phyloP scores from a whole-genome alignment of 2,113 vertebrate genomes.

The Lepisosteus oculatus region DNA sequence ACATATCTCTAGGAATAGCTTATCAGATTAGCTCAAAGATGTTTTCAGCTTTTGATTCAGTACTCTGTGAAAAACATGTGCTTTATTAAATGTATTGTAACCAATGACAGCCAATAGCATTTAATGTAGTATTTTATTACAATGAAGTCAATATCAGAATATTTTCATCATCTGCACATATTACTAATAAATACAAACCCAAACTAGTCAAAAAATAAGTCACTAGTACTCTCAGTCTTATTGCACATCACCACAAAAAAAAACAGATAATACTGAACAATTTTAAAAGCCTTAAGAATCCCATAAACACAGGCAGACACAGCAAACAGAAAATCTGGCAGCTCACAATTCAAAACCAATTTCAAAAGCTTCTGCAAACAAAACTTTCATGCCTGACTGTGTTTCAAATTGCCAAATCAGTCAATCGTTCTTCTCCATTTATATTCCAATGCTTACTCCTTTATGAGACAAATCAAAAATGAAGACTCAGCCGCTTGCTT shows the following conservation, averaged over 20 bases:
- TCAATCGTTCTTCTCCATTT: conserved; percentile 29
- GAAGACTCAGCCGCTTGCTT: neutral
- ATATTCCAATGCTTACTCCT: neutral
- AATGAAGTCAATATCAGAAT: no score
- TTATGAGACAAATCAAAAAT: neutral
- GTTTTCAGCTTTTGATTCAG: neutral
- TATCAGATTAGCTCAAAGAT: conserved; percentile 5
- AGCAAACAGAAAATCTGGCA: conserved; percentile 52
- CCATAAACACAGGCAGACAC: conserved; percentile 27
- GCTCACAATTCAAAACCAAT: conserved; percentile 35
- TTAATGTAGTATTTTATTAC: no score
- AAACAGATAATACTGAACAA: neutral
- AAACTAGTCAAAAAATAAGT: no score
- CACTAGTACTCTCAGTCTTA: no score
- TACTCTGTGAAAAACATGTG: neutral
- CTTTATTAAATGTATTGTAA: neutral
- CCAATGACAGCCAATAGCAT: no score
- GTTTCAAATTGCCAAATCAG: conserved; percentile 45
- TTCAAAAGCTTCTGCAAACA: conserved; percentile 45
- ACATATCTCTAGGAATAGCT: neutral
- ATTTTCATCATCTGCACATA: no score
- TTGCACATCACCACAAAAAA: conserved; percentile 17
- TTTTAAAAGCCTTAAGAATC: neutral
- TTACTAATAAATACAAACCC: no score
- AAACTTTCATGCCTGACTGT: conserved; percentile 53